Conservation (phyloP, 1,140 invertebrate species). For the Drosophila parabipectinata region DNA sequence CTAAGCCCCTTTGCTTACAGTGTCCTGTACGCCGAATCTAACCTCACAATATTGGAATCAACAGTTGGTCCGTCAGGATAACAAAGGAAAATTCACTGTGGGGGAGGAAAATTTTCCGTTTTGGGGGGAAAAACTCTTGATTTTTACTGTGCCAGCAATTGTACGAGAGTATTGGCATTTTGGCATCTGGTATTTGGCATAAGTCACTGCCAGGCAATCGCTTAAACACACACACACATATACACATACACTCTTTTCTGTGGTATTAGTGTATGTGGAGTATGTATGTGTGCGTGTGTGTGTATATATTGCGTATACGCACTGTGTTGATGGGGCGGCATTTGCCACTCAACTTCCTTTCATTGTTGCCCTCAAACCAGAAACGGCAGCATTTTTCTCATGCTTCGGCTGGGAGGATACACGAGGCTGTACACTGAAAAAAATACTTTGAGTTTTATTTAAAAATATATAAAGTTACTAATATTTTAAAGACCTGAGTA, state of each 20-base stretch:
- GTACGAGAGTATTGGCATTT: conserved; percentile 16
- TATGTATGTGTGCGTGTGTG: background rate
- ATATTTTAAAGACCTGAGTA: background rate
- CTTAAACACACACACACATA: conserved; percentile 20
- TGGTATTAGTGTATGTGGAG: background rate
- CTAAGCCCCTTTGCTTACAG: background rate
- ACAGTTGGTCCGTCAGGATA: conserved; percentile 55
- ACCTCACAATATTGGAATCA: conserved; percentile 51
- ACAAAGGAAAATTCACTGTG: conserved; percentile 24
- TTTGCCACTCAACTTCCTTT: conserved; percentile 9
- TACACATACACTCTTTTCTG: background rate
- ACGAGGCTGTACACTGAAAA: conserved; percentile 19
- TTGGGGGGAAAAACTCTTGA: conserved; percentile 26
- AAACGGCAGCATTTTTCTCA: conserved; percentile 27
- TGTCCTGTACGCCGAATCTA: conserved; percentile 1
- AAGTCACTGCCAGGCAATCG: conserved; percentile 71
- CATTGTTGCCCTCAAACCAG: background rate
- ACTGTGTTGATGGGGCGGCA: conserved; percentile 22
- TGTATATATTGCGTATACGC: conserved; percentile 35
- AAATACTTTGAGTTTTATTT: background rate
- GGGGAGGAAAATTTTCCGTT: background rate
- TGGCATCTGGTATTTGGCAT: conserved; percentile 35
- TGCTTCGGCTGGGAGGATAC: conserved; percentile 35
- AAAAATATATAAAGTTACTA: background rate
- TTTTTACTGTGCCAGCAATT: conserved; percentile 34